These are phyloP conservation scores for Ectobius pallidus DNA, from an alignment of 2,888 invertebrate genomes.

Conservation along the genomic window DNA sequence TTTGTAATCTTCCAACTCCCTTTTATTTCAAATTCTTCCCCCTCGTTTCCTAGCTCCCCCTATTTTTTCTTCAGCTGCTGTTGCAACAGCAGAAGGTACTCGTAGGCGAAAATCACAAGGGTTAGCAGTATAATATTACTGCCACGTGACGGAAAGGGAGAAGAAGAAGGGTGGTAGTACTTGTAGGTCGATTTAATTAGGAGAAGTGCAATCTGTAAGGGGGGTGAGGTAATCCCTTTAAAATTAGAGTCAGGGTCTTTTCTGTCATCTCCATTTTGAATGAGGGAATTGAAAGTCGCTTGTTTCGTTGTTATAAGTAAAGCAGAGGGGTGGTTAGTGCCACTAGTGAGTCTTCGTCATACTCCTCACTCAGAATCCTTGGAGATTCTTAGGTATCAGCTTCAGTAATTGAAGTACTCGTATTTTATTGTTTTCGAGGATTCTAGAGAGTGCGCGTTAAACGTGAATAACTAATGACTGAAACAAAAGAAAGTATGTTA, in stretches of 20 bases:
- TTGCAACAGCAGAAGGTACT: constrained; percentile 12
- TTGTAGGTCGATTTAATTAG: constrained; percentile 38
- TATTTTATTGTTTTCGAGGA: no score
- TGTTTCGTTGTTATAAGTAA: neutral
- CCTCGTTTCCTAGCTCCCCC: no score
- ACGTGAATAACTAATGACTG: no score
- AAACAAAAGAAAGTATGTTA: no score
- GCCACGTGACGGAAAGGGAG: constrained; percentile 34
- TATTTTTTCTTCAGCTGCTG: neutral
- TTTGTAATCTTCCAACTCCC: constrained; percentile 30
- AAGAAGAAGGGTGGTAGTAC: constrained; percentile 20
- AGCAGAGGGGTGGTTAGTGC: neutral
- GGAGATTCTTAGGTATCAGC: no score
- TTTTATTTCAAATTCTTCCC: neutral
- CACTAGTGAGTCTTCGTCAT: no score
- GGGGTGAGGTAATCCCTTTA: constrained; percentile 32
- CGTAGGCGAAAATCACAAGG: constrained; percentile 26
- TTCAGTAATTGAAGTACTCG: no score
- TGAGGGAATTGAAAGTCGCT: neutral
- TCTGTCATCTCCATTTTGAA: constrained; percentile 14
- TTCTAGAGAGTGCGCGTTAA: no score
- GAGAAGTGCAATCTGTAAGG: constrained; percentile 23
- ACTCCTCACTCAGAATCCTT: no score
- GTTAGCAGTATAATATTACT: constrained; percentile 30
- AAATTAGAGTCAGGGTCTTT: constrained; percentile 28